Conservation (phyloP, 2,888 invertebrate genomes). For the Pristionchus fissidentatus region DNA sequence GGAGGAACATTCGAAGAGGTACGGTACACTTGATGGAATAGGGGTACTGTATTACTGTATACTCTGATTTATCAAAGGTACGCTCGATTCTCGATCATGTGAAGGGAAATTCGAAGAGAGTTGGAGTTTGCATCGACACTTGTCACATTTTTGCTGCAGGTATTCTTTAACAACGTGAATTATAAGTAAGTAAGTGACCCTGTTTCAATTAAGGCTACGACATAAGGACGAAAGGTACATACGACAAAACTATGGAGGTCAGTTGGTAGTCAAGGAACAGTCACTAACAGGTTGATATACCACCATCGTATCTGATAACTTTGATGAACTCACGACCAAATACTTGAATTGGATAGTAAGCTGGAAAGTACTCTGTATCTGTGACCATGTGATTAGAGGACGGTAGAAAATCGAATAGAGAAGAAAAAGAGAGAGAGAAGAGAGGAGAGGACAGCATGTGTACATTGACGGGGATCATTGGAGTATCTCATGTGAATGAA, state of each 20-base stretch:
- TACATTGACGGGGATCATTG: background rate
- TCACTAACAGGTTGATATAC: too few species aligned
- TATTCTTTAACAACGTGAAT: background rate
- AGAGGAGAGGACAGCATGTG: background rate
- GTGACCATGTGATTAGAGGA: background rate
- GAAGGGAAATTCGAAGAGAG: slow-evolving; percentile 74
- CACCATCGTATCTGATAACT: too few species aligned
- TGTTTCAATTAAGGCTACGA: slow-evolving; percentile 76
- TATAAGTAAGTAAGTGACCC: background rate
- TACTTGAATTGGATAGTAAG: too few species aligned
- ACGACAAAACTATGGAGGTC: slow-evolving; percentile 74
- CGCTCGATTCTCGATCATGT: slow-evolving; percentile 59
- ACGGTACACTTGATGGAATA: background rate
- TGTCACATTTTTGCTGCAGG: slow-evolving; percentile 74
- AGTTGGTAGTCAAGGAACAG: background rate
- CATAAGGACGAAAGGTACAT: slow-evolving; percentile 76
- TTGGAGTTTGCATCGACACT: slow-evolving; percentile 78
- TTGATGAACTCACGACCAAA: too few species aligned
- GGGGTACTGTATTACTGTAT: background rate
- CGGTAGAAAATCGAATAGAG: background rate
- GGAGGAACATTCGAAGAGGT: slow-evolving; percentile 77
- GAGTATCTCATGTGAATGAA: background rate
- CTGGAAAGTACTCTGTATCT: too few species aligned
- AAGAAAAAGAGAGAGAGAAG: background rate
- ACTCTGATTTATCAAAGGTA: slow-evolving; percentile 18